A percentile compares a stretch with the other conserved stretches of the same genome.
Conservation (phyloP, 1,140 invertebrate genomes). For the Listronotus bonariensis region DNA sequence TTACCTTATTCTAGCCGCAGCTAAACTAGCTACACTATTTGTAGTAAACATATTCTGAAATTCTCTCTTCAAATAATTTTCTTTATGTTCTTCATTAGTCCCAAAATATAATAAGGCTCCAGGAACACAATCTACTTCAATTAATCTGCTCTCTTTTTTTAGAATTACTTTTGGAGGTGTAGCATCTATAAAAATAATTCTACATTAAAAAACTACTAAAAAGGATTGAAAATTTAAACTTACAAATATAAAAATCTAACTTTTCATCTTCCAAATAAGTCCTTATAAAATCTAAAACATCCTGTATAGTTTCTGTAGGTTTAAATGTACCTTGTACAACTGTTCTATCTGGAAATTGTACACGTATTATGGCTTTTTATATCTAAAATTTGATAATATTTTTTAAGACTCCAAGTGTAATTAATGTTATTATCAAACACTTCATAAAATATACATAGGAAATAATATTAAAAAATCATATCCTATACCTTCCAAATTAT, state of each 20-base stretch:
- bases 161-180: slow-evolving; percentile 75
- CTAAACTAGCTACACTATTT: slow-evolving; percentile 54
- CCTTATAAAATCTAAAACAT: slow-evolving; percentile 72
- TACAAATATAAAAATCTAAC: slow-evolving; percentile 75
- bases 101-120: slow-evolving; percentile 76
- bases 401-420: too few species aligned
- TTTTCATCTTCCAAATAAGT: slow-evolving; percentile 65
- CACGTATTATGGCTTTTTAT: slow-evolving; percentile 75
- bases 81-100: slow-evolving; percentile 49
- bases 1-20: slow-evolving; percentile 57
- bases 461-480: too few species aligned
- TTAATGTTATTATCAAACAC: too few species aligned
- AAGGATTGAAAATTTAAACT: slow-evolving; percentile 52
- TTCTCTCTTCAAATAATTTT: slow-evolving; percentile 54
- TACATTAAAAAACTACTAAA: not conserved
- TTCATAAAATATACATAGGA: too few species aligned
- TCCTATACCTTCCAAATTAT: too few species aligned
- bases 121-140: slow-evolving; percentile 74
- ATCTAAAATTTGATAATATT: slow-evolving; percentile 51
- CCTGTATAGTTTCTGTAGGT: slow-evolving; percentile 69
- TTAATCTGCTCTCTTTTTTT: slow-evolving; percentile 61
- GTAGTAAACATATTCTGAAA: slow-evolving; percentile 58
- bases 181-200: slow-evolving; percentile 61
- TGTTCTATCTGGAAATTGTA: slow-evolving; percentile 80
- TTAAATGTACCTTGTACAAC: slow-evolving; percentile 80